Evolutionary conservation across 2,888 invertebrate genomes (phyloP).

Genomic region (Uropetala carovei): DNA sequence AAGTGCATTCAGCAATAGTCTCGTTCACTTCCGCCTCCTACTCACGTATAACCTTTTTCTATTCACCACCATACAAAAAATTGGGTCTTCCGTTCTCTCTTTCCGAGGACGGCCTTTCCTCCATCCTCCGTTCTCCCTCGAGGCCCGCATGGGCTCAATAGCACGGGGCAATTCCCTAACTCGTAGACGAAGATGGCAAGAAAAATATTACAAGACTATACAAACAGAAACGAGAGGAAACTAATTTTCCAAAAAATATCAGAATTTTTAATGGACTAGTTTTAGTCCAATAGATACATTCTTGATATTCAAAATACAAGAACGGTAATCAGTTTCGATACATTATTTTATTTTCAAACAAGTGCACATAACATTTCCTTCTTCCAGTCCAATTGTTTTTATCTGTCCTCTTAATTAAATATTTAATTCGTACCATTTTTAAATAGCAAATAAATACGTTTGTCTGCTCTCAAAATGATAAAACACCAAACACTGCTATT

Average conservation of each 20-base stretch:
- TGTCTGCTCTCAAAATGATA: too few species aligned
- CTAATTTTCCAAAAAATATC: neutral
- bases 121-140: neutral
- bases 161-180: conserved; percentile 6
- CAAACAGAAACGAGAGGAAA: neutral
- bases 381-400: too few species aligned
- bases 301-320: neutral
- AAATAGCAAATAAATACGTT: too few species aligned
- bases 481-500: neutral
- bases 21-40: conserved; percentile 41
- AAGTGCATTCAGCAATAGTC: conserved; percentile 33
- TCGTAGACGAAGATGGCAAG: neutral
- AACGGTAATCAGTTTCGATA: neutral
- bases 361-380: neutral
- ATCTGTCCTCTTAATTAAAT: too few species aligned
- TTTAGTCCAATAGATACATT: neutral
- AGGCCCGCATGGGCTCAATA: neutral
- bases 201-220: neutral
- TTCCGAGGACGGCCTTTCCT: neutral
- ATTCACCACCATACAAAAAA: conserved; percentile 42
- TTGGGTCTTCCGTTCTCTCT: neutral
- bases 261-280: neutral
- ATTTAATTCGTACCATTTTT: too few species aligned
- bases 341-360: neutral
- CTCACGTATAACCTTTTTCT: conserved; percentile 27